Percentiles rank a stretch among this genome's conserved stretches.
Evolutionary conservation across 2,888 invertebrate species (phyloP).

Genomic region (Xanthia icteritia): DNA sequence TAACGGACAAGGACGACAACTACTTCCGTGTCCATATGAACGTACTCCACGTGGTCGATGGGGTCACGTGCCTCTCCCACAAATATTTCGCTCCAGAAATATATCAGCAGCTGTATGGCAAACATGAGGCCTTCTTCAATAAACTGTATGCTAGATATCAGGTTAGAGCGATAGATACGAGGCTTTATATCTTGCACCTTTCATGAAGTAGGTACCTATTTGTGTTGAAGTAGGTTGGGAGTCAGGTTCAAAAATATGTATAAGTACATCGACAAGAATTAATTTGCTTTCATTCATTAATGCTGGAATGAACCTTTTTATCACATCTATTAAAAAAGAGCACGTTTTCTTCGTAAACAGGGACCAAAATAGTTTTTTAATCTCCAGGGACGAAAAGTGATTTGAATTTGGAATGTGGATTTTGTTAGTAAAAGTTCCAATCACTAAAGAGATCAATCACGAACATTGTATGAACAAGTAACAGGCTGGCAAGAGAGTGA

Average conservation of each 20-base stretch:
- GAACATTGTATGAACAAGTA: too few relatives aligned
- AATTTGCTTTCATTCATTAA: too few relatives aligned
- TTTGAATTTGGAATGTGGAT: too few relatives aligned
- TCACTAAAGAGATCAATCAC: too few relatives aligned
- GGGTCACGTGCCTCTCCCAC: constrained; percentile 91
- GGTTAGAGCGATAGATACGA: constrained; percentile 72
- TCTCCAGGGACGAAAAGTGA: too few relatives aligned
- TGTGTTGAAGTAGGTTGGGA: background rate
- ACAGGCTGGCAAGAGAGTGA: too few relatives aligned
- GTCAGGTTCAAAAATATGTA: background rate
- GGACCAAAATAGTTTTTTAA: too few relatives aligned
- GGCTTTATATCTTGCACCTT: background rate
- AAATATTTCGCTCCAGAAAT: constrained; percentile 90
- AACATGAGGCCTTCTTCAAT: constrained; percentile 93
- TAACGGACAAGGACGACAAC: constrained; percentile 90
- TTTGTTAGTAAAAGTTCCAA: too few relatives aligned
- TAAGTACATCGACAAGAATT: too few relatives aligned
- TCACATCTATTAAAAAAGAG: too few relatives aligned
- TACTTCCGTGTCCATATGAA: constrained; percentile 92
- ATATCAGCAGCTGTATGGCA: constrained; percentile 92
- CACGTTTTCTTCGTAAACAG: too few relatives aligned
- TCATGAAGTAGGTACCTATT: background rate
- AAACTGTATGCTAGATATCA: constrained; percentile 91
- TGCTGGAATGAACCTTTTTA: too few relatives aligned
- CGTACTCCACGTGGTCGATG: constrained; percentile 88